phyloP scores from a whole-genome alignment of 2,797 vertebrate species.

The Peromyscus attwateri region DNA sequence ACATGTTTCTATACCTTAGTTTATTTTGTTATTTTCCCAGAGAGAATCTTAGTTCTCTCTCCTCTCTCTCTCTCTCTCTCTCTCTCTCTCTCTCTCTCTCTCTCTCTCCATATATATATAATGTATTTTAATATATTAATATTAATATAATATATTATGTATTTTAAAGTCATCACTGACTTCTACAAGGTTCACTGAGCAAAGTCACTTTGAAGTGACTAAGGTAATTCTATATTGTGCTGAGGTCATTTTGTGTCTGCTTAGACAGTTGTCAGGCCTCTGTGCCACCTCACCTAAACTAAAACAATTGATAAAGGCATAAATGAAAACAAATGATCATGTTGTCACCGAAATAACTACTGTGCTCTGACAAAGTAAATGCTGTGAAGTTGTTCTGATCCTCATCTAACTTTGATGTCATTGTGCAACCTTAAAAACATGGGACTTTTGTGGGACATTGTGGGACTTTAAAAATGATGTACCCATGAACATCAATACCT shows the following conservation, averaged over 20 bases:
- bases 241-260: not conserved
- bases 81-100: not conserved
- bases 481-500: not conserved
- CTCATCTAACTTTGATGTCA: not conserved
- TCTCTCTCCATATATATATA: not conserved
- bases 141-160: too few species aligned
- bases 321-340: not conserved
- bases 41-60: not conserved
- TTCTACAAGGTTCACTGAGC: not conserved
- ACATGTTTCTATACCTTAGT: not conserved
- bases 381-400: not conserved
- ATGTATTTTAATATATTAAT: too few species aligned
- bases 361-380: not conserved
- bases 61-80: not conserved
- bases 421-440: not conserved
- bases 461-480: not conserved
- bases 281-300: rapidly evolving
- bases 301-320: not conserved
- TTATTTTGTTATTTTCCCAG: not conserved
- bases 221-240: not conserved
- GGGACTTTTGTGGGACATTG: not conserved
- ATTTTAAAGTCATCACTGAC: not conserved
- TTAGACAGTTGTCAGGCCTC: not conserved
- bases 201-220: not conserved
- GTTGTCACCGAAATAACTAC: not conserved